Percentiles rank a stretch among this genome's conserved stretches.
These are phyloP conservation scores for Monomorium pharaonis DNA, from an alignment of 1,140 invertebrate species.

Conservation along the genomic window DNA sequence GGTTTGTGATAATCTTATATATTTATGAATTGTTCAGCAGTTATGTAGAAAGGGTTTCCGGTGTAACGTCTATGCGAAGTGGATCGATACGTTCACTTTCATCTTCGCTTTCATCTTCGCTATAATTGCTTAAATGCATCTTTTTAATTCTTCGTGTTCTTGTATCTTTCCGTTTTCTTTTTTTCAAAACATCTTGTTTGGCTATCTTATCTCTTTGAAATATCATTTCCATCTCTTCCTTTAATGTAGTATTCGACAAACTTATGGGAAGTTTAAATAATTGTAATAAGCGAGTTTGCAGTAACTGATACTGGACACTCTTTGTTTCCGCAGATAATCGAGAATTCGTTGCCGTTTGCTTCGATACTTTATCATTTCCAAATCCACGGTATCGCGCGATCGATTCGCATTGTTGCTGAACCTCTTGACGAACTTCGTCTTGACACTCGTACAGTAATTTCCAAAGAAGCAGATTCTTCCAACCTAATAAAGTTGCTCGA, in stretches of 20 bases:
- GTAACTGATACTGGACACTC: conserved; percentile 66
- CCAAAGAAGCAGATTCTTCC: conserved; percentile 55
- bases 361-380: not conserved
- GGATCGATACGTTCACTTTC: no score
- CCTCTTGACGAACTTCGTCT: not conserved
- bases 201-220: conserved; percentile 1
- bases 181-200: not conserved
- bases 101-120: no score
- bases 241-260: conserved; percentile 65
- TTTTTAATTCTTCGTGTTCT: not conserved
- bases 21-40: not conserved
- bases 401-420: not conserved
- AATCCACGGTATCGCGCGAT: not conserved
- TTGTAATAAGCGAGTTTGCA: conserved; percentile 77
- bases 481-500: conserved; percentile 71
- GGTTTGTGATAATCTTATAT: not conserved
- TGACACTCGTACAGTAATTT: conserved; percentile 52
- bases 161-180: conserved; percentile 10
- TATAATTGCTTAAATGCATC: not conserved
- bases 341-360: not conserved
- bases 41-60: not conserved
- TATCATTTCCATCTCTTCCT: conserved; percentile 14
- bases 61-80: no score
- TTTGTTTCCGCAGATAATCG: not conserved
- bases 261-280: conserved; percentile 80